Conservation (phyloP, 1,140 invertebrate species). For the Mya arenaria region DNA sequence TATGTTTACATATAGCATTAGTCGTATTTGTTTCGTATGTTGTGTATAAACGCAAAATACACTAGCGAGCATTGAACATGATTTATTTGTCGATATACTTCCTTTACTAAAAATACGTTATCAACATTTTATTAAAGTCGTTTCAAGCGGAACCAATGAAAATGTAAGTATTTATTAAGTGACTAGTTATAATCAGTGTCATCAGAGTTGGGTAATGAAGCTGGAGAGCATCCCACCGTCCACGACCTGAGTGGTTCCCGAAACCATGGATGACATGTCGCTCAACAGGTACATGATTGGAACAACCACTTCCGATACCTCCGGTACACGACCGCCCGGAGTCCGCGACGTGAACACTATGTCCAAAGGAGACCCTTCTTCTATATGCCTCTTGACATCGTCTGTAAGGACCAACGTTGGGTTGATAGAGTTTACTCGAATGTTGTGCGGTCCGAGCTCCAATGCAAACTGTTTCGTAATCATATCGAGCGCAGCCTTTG, state of each 20-base stretch:
- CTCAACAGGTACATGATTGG: conserved; percentile 28
- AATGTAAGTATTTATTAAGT: too few relatives aligned
- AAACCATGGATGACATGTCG: conserved; percentile 26
- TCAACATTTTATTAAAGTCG: too few relatives aligned
- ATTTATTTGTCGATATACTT: too few relatives aligned
- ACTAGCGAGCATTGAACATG: too few relatives aligned
- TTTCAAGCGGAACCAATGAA: too few relatives aligned
- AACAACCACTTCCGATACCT: neutral
- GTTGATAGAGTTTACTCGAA: conserved; percentile 34
- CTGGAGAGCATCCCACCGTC: conserved; percentile 27
- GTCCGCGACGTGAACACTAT: neutral
- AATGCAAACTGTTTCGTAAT: conserved; percentile 32
- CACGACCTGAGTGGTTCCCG: conserved; percentile 11
- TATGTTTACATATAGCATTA: too few relatives aligned
- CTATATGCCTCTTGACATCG: neutral
- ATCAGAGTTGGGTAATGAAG: too few relatives aligned
- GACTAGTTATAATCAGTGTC: too few relatives aligned
- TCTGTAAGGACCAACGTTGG: conserved; percentile 26
- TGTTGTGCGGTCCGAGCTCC: conserved; percentile 32
- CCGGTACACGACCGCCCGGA: neutral
- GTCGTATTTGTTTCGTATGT: too few relatives aligned
- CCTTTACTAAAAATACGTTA: too few relatives aligned
- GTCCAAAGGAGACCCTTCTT: neutral
- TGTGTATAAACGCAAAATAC: too few relatives aligned
- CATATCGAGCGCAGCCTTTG: conserved; percentile 36